Evolutionary conservation across 2,888 invertebrate species (phyloP).

Genomic region (Frankliniella intonsa): DNA sequence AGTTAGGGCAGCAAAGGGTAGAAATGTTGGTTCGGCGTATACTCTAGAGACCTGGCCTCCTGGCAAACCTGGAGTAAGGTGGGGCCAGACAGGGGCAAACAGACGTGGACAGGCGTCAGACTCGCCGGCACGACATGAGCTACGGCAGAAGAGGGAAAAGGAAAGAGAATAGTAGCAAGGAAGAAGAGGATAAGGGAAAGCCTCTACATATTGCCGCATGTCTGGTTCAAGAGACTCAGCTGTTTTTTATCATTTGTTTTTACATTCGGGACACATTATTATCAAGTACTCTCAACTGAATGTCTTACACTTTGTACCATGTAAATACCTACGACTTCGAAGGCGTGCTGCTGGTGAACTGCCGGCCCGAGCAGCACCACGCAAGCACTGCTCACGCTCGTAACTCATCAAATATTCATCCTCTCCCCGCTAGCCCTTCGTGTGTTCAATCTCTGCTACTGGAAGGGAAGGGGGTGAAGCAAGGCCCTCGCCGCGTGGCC

Average conservation of each 20-base stretch:
- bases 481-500: too few relatives aligned
- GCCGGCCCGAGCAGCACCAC: background rate
- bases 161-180: background rate
- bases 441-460: background rate
- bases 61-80: background rate
- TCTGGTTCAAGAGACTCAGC: too few relatives aligned
- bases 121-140: conserved; percentile 25
- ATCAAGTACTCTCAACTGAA: too few relatives aligned
- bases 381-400: background rate
- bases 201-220: too few relatives aligned
- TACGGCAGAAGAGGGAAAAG: conserved; percentile 31
- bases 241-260: background rate
- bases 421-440: background rate
- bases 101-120: conserved; percentile 31
- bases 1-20: too few relatives aligned
- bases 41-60: conserved; percentile 31
- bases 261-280: background rate
- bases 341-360: background rate
- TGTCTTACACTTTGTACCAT: background rate
- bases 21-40: too few relatives aligned
- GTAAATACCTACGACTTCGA: background rate
- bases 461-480: background rate
- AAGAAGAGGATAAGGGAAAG: background rate
- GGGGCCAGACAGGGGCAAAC: background rate
- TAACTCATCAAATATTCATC: conserved; percentile 25